Evolutionary conservation across 1,140 invertebrate genomes (phyloP).

Genomic region (Chelonus insularis): DNA sequence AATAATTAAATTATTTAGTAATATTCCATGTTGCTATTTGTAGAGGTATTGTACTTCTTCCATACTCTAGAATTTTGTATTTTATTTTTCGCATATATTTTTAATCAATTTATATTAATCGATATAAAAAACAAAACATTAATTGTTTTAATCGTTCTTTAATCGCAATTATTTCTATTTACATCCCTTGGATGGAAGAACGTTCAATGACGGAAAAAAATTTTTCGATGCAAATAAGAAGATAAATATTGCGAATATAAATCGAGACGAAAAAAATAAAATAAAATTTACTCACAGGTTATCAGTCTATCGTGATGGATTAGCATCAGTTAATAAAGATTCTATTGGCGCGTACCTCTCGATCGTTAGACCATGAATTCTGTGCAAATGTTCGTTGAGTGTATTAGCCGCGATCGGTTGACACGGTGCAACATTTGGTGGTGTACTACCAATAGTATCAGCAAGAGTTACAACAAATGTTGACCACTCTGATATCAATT

Average conservation of each 20-base stretch:
- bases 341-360: constrained; percentile 48
- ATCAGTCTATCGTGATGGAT: constrained; percentile 48
- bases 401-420: constrained; percentile 48
- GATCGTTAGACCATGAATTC: constrained; percentile 43
- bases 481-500: constrained; percentile 49
- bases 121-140: neutral
- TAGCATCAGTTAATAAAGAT: constrained; percentile 50
- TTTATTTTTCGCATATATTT: too few species aligned
- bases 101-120: too few species aligned
- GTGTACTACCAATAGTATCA: constrained; percentile 40
- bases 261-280: constrained; percentile 21
- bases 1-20: too few species aligned
- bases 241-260: constrained; percentile 19
- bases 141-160: neutral
- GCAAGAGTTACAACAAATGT: constrained; percentile 45
- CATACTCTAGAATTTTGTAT: too few species aligned
- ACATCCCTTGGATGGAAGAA: constrained; percentile 13
- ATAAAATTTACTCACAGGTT: constrained; percentile 3
- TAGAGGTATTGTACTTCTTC: too few species aligned
- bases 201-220: neutral
- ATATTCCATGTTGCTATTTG: too few species aligned
- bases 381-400: constrained; percentile 48
- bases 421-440: constrained; percentile 46
- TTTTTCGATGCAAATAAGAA: neutral
- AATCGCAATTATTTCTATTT: constrained; percentile 1